Base-by-base conservation (phyloP, 2,113 vertebrate species). In the Lanius collurio region DNA sequence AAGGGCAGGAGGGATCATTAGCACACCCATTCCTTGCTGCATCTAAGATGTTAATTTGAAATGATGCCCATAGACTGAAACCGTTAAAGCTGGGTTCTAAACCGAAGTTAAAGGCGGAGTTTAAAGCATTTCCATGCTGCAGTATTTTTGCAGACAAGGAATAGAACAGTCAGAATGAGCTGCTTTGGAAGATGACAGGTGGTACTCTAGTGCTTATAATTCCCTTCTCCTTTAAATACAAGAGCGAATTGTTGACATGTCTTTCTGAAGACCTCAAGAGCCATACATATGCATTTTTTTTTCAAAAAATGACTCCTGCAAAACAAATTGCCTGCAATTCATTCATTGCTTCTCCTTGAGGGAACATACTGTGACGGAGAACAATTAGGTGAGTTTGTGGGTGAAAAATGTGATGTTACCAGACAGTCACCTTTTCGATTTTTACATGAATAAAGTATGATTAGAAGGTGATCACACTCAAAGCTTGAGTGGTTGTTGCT, bases 211-310 rank as follows among this genome's bases (percentile, higher is more conserved):
- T 64, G 27, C 64, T 78, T 87, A 24, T 44, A 64, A 41, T 83
- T 68, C 22, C 17, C 11, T 82, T 84, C 47, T 46, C 17, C 15
- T 86, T 88, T 73, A 80, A 83, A 63, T 62, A 53, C 8, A 30
- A 47, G 21, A 67, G 22, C 63, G 35, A 88, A 80, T 33, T 60
- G 41, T 14, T 70, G 71, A 22, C 18, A 33, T 2, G 0, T 44
- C 23, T 74, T 93, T 93, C 76, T 80, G 68, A 86, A 65, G 18
- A 47, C 39, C 35, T 91, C 53, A 75, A 57, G 42, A 41, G 44
- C 11, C 8, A 30, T 42, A 42, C 7, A 23, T 50, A 69, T 0
- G 3, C 33, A 24, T 47, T 87, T 75, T 39, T 41, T 87, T 55
- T 56, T 56, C 5, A 57, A 56, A 89, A 80, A 69, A 35, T 5